These are phyloP conservation scores for Heteromurus nitidus DNA, from an alignment of 2,888 invertebrate genomes.

Conservation along the genomic window DNA sequence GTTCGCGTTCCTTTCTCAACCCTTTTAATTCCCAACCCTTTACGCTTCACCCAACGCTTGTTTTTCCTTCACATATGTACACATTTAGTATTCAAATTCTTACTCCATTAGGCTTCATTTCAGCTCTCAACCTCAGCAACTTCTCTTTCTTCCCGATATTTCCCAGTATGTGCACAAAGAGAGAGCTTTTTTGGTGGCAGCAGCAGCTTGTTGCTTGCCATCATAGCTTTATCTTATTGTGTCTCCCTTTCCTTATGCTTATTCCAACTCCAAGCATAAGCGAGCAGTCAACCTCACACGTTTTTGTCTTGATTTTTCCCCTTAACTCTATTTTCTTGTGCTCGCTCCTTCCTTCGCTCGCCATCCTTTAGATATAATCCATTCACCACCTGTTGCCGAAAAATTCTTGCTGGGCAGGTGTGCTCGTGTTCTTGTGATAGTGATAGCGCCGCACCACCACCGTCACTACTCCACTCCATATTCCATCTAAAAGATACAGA, in stretches of 20 bases:
- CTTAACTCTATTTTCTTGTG: constrained; percentile 1
- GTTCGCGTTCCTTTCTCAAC: constrained; percentile 3
- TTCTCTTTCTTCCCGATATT: neutral
- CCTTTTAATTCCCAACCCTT: constrained; percentile 7
- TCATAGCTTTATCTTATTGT: too few relatives aligned
- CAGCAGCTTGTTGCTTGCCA: neutral
- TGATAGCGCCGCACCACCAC: constrained; percentile 4
- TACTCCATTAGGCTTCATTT: constrained; percentile 2
- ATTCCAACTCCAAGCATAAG: constrained; percentile 1
- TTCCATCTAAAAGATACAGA: too few relatives aligned
- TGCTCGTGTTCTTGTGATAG: constrained; percentile 63
- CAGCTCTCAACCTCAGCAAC: neutral
- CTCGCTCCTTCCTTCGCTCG: neutral
- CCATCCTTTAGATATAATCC: constrained; percentile 26
- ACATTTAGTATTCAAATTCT: constrained; percentile 1
- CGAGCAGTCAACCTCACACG: constrained; percentile 41
- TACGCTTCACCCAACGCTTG: neutral
- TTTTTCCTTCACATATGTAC: neutral
- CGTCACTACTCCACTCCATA: neutral
- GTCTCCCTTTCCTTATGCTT: too few relatives aligned
- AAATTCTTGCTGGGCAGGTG: constrained; percentile 70
- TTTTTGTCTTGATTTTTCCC: constrained; percentile 24
- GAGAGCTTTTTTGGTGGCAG: too few relatives aligned
- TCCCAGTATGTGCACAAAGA: too few relatives aligned
- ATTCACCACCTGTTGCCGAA: constrained; percentile 72